Conservation (phyloP, 2,888 invertebrate genomes). For the Sphaerophoria taeniata region DNA sequence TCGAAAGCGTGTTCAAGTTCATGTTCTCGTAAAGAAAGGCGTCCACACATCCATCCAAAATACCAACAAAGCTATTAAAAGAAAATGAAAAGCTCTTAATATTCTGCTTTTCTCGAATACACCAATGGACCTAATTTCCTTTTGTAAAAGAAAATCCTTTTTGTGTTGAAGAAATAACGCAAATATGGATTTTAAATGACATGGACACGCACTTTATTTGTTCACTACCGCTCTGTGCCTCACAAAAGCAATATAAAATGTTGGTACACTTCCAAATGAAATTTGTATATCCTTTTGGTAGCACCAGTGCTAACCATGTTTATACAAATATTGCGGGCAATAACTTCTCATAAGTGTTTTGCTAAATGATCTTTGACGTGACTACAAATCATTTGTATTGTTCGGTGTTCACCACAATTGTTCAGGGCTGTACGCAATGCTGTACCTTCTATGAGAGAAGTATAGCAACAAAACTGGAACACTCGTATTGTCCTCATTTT, state of each 20-base stretch:
- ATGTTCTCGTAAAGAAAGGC: background rate
- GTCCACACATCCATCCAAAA: background rate
- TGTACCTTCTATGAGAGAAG: background rate
- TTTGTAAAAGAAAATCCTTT: slow-evolving; percentile 22
- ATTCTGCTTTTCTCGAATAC: background rate
- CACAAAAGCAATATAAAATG: too few relatives aligned
- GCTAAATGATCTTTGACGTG: slow-evolving; percentile 73
- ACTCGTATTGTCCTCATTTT: slow-evolving; percentile 53
- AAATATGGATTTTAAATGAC: slow-evolving; percentile 24
- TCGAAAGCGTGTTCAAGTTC: slow-evolving; percentile 21
- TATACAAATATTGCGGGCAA: slow-evolving; percentile 40
- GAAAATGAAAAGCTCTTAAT: slow-evolving; percentile 21
- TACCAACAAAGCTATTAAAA: background rate
- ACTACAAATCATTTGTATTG: slow-evolving; percentile 71
- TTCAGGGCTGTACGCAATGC: slow-evolving; percentile 32
- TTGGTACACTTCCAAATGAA: background rate
- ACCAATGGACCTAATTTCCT: background rate
- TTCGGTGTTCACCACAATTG: slow-evolving; percentile 16
- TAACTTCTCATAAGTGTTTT: slow-evolving; percentile 71
- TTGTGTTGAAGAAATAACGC: background rate
- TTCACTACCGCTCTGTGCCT: too few relatives aligned
- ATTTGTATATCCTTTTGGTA: background rate
- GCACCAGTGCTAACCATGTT: slow-evolving; percentile 39
- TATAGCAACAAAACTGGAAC: slow-evolving; percentile 30
- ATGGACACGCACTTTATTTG: slow-evolving; percentile 34